A percentile compares a stretch with the other conserved stretches of the same genome.
phyloP scores from a whole-genome alignment of 2,113 vertebrate species.

The Numenius arquata region DNA sequence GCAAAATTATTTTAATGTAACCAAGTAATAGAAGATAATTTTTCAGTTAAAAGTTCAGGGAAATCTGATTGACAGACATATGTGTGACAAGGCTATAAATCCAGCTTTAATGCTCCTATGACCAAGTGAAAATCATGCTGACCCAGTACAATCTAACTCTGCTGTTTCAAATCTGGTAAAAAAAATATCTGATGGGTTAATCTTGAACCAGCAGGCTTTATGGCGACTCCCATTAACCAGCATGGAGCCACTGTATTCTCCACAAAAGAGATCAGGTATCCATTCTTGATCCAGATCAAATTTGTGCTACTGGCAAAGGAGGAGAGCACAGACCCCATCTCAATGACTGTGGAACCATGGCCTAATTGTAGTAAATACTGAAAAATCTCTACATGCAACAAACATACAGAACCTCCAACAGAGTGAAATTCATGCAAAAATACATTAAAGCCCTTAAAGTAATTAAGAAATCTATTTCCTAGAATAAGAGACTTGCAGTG shows the following conservation, averaged over 20 bases:
- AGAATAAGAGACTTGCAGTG: neutral
- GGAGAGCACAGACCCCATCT: neutral
- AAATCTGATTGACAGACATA: neutral
- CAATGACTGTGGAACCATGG: neutral
- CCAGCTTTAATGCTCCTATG: neutral
- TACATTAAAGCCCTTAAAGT: neutral
- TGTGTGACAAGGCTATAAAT: neutral
- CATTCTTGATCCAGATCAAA: neutral
- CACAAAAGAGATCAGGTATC: neutral
- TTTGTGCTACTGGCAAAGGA: neutral
- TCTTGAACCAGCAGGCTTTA: neutral
- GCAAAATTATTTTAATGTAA: constrained; percentile 11
- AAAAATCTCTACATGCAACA: neutral
- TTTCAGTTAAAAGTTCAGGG: neutral
- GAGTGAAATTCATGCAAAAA: neutral
- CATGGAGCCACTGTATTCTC: neutral
- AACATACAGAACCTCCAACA: neutral
- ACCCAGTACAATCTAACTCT: neutral
- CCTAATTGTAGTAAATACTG: neutral
- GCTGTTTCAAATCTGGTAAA: neutral
- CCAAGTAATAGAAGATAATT: neutral
- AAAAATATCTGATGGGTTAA: neutral
- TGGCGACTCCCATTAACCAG: neutral
- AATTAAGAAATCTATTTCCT: neutral
- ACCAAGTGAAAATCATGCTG: neutral